Percentiles rank a stretch among this genome's conserved stretches.
Conservation (phyloP, 2,113 vertebrate species). For the Malurus alboscapulatus region DNA sequence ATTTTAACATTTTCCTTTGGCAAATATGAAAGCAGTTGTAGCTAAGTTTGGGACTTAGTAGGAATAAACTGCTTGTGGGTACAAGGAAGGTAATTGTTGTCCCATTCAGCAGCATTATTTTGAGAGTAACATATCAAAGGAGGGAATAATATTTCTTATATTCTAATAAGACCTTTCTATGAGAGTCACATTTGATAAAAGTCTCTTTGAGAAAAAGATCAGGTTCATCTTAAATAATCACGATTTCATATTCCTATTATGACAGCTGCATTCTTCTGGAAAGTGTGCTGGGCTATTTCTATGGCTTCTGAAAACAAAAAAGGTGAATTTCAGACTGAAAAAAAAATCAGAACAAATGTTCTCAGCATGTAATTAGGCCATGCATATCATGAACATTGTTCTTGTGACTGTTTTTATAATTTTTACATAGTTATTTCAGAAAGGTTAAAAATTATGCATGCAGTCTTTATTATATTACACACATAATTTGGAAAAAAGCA, state of each 20-base stretch:
- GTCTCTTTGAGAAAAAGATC: slow-evolving; percentile 11
- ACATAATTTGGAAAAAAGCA: slow-evolving; percentile 39
- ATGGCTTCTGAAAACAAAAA: slow-evolving; percentile 49
- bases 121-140: slow-evolving; percentile 56
- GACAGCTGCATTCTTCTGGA: slow-evolving; percentile 22
- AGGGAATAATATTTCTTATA: slow-evolving; percentile 43
- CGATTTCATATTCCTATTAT: slow-evolving; percentile 60
- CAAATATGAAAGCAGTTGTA: slow-evolving; percentile 67
- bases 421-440: slow-evolving; percentile 56
- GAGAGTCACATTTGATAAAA: slow-evolving; percentile 48
- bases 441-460: slow-evolving; percentile 62
- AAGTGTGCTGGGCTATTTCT: slow-evolving; percentile 16
- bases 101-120: slow-evolving; percentile 52
- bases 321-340: slow-evolving; percentile 33
- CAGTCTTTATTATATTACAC: slow-evolving; percentile 61
- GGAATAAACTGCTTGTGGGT: slow-evolving; percentile 51
- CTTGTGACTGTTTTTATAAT: slow-evolving; percentile 57
- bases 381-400: slow-evolving; percentile 58
- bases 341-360: slow-evolving; percentile 59
- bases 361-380: slow-evolving; percentile 54
- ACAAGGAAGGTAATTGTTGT: slow-evolving; percentile 43
- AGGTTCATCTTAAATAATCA: slow-evolving; percentile 61
- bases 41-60: slow-evolving; percentile 32
- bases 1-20: slow-evolving; percentile 72
- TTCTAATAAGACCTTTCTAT: slow-evolving; percentile 31